These are phyloP conservation scores for Euplagia quadripunctaria DNA, from an alignment of 2,888 invertebrate species.

Conservation along the genomic window DNA sequence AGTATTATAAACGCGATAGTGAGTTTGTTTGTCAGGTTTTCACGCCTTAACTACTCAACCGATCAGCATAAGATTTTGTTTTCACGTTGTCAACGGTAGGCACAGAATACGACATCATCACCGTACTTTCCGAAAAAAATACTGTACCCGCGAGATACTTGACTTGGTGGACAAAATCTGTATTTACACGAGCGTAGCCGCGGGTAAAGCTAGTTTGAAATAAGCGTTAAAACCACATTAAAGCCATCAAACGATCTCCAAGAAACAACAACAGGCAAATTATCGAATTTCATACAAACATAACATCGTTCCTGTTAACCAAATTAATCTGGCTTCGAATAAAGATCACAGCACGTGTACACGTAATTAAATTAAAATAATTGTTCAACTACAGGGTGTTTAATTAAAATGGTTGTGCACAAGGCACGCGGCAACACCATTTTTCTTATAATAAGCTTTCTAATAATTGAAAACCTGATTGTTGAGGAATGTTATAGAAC, in stretches of 20 bases:
- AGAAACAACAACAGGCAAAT: conserved; percentile 47
- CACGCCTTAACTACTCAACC: too few relatives aligned
- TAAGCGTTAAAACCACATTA: neutral
- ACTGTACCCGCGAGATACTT: too few relatives aligned
- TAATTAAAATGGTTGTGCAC: conserved; percentile 59
- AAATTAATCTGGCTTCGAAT: conserved; percentile 51
- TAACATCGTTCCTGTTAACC: conserved; percentile 23
- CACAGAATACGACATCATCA: too few relatives aligned
- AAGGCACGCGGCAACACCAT: conserved; percentile 45
- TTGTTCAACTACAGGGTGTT: conserved; percentile 37
- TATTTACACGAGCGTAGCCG: too few relatives aligned
- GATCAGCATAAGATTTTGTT: too few relatives aligned
- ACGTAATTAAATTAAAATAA: conserved; percentile 19
- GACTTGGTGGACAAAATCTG: too few relatives aligned
- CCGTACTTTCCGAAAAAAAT: too few relatives aligned
- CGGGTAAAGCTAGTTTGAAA: too few relatives aligned
- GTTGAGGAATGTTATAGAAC: conserved; percentile 48
- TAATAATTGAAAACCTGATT: conserved; percentile 59
- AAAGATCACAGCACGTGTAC: conserved; percentile 53
- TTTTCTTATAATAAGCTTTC: conserved; percentile 62
- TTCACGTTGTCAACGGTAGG: too few relatives aligned
- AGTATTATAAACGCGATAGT: too few relatives aligned
- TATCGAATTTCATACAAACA: conserved; percentile 56
- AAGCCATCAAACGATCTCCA: neutral
- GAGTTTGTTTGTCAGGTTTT: too few relatives aligned